Percentiles rank a stretch among this genome's conserved stretches.
Conservation (phyloP, 2,888 invertebrate species). For the Troides aeacus region DNA sequence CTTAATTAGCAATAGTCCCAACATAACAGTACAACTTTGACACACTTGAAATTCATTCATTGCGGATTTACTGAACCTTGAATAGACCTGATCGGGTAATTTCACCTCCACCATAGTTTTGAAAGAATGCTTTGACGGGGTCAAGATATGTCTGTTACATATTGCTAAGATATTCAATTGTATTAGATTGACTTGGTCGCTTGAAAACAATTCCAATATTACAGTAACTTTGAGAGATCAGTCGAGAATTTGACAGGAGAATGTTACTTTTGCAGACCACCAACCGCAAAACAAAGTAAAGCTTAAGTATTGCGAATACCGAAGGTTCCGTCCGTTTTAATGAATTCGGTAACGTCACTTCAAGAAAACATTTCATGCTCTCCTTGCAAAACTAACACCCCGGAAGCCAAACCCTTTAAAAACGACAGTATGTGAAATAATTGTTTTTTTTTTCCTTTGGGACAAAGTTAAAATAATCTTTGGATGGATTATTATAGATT, state of each 20-base stretch:
- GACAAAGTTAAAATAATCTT: no score
- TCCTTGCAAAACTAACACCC: no score
- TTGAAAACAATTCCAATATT: constrained; percentile 1
- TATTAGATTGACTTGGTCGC: background rate
- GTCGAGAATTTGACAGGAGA: background rate
- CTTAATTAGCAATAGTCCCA: no score
- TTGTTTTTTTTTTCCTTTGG: no score
- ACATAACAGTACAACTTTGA: no score
- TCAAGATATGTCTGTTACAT: background rate
- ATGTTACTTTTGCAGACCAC: background rate
- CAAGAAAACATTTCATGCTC: background rate
- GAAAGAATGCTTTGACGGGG: background rate
- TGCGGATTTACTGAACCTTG: no score
- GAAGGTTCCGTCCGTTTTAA: background rate
- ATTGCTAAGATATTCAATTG: background rate
- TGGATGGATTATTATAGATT: no score
- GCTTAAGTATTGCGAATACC: background rate
- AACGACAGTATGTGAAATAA: no score
- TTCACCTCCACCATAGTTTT: background rate
- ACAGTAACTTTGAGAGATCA: background rate
- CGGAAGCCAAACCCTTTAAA: no score
- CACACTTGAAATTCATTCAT: no score
- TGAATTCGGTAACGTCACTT: background rate
- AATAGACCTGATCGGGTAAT: no score
- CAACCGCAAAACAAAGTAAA: background rate